phyloP scores from a whole-genome alignment of 2,797 vertebrate genomes.

The Arnoldichthys spilopterus region DNA sequence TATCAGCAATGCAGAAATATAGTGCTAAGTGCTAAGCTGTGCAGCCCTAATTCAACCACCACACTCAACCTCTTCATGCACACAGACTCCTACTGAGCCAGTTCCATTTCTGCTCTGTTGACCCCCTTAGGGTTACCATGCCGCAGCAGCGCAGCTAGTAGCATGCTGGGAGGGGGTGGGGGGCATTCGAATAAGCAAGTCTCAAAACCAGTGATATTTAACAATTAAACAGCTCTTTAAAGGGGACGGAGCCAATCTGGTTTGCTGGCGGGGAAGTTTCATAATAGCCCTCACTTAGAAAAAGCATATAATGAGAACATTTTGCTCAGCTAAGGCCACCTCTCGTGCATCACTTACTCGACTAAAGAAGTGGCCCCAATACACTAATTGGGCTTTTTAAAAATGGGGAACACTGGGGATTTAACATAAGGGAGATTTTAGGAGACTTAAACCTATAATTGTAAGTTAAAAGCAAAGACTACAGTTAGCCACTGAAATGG shows the following conservation, averaged over 20 bases:
- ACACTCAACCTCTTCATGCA: neutral
- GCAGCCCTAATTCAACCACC: neutral
- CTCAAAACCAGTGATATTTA: conserved; percentile 56
- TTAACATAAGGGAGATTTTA: conserved; percentile 44
- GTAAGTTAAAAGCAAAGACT: neutral
- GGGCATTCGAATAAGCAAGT: conserved; percentile 30
- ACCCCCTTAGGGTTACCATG: neutral
- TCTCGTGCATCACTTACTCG: conserved; percentile 25
- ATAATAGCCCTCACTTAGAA: conserved; percentile 40
- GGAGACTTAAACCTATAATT: neutral
- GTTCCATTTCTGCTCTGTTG: neutral
- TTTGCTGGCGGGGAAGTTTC: conserved; percentile 47
- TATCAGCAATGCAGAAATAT: neutral
- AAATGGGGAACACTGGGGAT: conserved; percentile 3
- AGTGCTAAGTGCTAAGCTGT: neutral
- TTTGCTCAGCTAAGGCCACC: conserved; percentile 36
- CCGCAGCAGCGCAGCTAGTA: neutral
- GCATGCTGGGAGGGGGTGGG: neutral
- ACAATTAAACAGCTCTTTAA: conserved; percentile 55
- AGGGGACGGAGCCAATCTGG: conserved; percentile 45
- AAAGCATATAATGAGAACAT: conserved; percentile 52
- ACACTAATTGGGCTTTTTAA: neutral
- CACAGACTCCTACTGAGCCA: neutral
- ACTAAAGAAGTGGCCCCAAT: conserved; percentile 28
- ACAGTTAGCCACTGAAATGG: neutral